phyloP scores from a whole-genome alignment of 2,113 vertebrate species.

The Motacilla tschutschensis region DNA sequence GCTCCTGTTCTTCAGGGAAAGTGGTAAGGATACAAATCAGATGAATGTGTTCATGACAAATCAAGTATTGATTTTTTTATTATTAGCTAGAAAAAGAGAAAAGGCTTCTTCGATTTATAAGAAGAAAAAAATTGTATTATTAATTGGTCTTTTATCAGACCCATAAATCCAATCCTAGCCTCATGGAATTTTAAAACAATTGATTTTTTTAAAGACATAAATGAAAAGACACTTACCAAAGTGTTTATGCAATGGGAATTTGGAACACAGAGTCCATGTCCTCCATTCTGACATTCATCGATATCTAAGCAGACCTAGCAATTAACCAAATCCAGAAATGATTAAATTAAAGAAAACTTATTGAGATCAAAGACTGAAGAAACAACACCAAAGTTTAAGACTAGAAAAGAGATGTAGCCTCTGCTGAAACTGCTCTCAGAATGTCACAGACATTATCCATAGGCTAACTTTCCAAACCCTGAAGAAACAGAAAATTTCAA shows the following conservation, averaged over 20 bases:
- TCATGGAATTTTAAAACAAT: neutral
- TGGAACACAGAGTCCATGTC: constrained; percentile 84
- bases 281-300: constrained; percentile 84
- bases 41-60: neutral
- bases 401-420: neutral
- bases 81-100: neutral
- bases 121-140: neutral
- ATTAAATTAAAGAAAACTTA: neutral
- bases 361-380: neutral
- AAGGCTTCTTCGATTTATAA: neutral
- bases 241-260: constrained; percentile 93
- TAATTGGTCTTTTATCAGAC: neutral
- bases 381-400: neutral
- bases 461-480: neutral
- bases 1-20: neutral
- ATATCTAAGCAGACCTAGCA: constrained; percentile 80
- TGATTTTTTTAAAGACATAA: neutral
- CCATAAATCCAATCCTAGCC: neutral
- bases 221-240: constrained; percentile 75
- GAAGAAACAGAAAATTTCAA: neutral
- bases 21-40: neutral
- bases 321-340: neutral
- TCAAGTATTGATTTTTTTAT: neutral
- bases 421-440: neutral
- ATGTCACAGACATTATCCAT: neutral